These are phyloP conservation scores for Lasioglossum malachurum DNA, from an alignment of 2,888 invertebrate genomes.

Conservation along the genomic window DNA sequence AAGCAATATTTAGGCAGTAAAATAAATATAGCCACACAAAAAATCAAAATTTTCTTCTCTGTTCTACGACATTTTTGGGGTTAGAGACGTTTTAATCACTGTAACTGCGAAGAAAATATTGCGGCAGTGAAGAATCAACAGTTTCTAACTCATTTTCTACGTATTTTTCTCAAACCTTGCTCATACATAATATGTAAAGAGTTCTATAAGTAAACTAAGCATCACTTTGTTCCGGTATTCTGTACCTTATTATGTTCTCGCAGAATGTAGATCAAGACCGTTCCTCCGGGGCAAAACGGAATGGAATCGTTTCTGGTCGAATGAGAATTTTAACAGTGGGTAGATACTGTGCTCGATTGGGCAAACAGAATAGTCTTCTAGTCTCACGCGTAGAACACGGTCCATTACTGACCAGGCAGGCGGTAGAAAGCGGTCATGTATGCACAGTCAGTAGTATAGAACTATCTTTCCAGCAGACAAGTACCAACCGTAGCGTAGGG, in stretches of 20 bases:
- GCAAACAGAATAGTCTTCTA: neutral
- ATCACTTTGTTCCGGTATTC: too few species aligned
- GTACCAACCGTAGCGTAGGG: neutral
- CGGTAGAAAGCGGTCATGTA: neutral
- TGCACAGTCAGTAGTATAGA: neutral
- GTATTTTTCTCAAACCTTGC: too few species aligned
- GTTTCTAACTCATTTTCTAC: too few species aligned
- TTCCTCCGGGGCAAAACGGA: neutral
- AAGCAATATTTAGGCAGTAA: too few species aligned
- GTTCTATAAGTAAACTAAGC: too few species aligned
- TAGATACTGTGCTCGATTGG: neutral
- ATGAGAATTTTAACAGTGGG: neutral
- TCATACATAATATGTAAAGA: too few species aligned
- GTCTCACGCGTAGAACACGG: neutral
- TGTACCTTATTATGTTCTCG: neutral
- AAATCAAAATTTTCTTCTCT: too few species aligned
- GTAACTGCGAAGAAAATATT: too few species aligned
- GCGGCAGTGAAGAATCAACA: too few species aligned
- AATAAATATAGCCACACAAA: too few species aligned
- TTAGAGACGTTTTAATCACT: too few species aligned
- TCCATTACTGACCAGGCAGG: neutral
- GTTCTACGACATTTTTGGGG: too few species aligned
- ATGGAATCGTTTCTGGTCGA: conserved; percentile 24
- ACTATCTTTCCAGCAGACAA: neutral
- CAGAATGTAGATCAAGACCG: neutral